phyloP scores from a whole-genome alignment of 2,113 vertebrate genomes.

The Upupa epops region DNA sequence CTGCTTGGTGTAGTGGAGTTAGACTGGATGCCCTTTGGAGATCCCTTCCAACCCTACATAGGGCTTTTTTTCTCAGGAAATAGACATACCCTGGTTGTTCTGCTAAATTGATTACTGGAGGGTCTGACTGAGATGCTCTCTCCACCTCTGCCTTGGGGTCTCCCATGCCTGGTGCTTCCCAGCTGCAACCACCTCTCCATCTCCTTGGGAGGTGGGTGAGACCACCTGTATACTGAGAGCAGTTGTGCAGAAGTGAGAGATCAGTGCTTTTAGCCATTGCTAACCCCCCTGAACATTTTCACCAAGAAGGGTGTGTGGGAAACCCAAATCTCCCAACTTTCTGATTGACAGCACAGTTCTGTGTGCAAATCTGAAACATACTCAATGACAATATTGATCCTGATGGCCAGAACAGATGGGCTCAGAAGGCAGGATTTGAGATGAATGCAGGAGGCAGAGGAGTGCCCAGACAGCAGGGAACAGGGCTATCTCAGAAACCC shows the following conservation, averaged over 20 bases:
- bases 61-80: not conserved
- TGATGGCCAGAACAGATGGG: not conserved
- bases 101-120: not conserved
- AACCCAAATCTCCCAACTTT: not conserved
- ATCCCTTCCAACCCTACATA: too few species aligned
- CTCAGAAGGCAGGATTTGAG: not conserved
- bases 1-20: too few species aligned
- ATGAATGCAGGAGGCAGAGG: not conserved
- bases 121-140: not conserved
- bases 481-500: not conserved
- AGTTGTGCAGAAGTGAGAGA: not conserved
- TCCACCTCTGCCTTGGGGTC: not conserved
- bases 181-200: accelerated
- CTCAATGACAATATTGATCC: not conserved
- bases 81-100: not conserved
- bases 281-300: not conserved
- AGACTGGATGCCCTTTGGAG: too few species aligned
- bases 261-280: not conserved
- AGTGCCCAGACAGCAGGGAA: not conserved
- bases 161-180: accelerated
- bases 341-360: not conserved
- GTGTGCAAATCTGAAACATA: not conserved
- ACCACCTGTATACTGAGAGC: not conserved
- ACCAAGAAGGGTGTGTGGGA: not conserved
- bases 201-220: not conserved